A percentile compares a stretch with the other conserved stretches of the same genome.
phyloP scores from a whole-genome alignment of 2,797 vertebrate genomes.

The Pempheris klunzingeri region DNA sequence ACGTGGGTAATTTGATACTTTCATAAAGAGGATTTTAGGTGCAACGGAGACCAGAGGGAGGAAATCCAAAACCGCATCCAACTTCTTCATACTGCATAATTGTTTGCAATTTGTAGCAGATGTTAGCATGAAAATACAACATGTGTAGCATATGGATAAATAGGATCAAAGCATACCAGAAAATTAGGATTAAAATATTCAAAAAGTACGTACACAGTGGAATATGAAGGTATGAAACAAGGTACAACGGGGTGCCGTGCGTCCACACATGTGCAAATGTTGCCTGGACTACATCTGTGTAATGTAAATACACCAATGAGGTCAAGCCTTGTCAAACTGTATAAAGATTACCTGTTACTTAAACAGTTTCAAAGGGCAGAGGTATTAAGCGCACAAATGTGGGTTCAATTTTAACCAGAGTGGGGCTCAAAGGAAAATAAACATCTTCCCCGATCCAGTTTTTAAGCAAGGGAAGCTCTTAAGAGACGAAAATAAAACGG shows the following conservation, averaged over 20 bases:
- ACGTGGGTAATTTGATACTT: constrained; percentile 46
- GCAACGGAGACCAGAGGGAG: constrained; percentile 11
- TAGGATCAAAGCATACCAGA: constrained; percentile 11
- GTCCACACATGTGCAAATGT: constrained; percentile 51
- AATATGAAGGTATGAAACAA: constrained; percentile 9
- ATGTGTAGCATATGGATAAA: constrained; percentile 3
- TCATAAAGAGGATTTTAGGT: constrained; percentile 37
- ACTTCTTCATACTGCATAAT: neutral
- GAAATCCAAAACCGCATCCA: constrained; percentile 25
- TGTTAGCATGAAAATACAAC: constrained; percentile 24
- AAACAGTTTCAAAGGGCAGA: constrained; percentile 74
- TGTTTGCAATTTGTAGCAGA: constrained; percentile 24
- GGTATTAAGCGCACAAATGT: constrained; percentile 79
- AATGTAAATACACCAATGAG: constrained; percentile 75
- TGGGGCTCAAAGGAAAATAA: constrained; percentile 79
- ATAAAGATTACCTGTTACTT: constrained; percentile 78
- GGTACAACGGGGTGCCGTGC: constrained; percentile 2
- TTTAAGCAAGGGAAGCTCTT: constrained; percentile 78
- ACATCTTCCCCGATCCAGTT: constrained; percentile 71
- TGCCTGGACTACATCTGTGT: constrained; percentile 71
- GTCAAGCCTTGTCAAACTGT: constrained; percentile 74
- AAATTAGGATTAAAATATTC: constrained; percentile 9
- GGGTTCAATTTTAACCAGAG: constrained; percentile 77
- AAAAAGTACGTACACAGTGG: constrained; percentile 10
- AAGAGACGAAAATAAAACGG: constrained; percentile 62